phyloP scores from a whole-genome alignment of 2,113 vertebrate species.

The Nematolebias whitei region DNA sequence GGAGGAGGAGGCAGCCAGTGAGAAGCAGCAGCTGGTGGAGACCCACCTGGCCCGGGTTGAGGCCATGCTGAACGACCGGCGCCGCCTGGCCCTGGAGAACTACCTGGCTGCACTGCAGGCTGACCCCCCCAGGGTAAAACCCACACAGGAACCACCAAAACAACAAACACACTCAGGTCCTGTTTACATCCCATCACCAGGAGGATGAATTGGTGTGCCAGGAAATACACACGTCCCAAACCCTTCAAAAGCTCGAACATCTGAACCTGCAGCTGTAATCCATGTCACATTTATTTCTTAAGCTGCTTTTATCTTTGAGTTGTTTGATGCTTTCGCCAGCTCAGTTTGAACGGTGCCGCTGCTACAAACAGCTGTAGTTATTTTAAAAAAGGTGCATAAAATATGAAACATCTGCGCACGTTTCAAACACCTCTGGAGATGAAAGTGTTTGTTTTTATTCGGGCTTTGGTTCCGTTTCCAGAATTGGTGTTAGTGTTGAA shows the following conservation, averaged over 20 bases:
- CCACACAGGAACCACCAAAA: not conserved
- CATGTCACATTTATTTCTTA: no score
- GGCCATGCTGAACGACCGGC: conserved; percentile 94
- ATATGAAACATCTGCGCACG: no score
- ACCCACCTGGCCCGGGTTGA: conserved; percentile 97
- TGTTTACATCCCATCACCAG: conserved; percentile 34
- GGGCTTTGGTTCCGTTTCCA: conserved; percentile 9
- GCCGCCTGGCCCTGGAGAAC: conserved; percentile 92
- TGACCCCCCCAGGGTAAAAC: conserved; percentile 86
- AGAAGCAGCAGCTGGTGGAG: conserved; percentile 98
- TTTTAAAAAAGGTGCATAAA: no score
- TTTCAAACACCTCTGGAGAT: no score
- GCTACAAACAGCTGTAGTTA: no score
- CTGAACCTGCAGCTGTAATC: no score
- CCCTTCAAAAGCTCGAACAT: no score
- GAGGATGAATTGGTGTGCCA: conserved; percentile 35
- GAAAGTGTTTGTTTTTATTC: not conserved
- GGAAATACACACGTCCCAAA: conserved; percentile 25
- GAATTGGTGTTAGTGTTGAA: not conserved
- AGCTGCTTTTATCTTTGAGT: no score
- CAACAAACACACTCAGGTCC: conserved; percentile 5
- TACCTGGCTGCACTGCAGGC: conserved; percentile 95
- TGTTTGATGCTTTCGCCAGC: no score
- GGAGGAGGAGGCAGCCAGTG: conserved; percentile 95
- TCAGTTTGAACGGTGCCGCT: no score